Evolutionary conservation across 2,113 vertebrate species (phyloP).

Genomic region (Colistium nudipinnis): DNA sequence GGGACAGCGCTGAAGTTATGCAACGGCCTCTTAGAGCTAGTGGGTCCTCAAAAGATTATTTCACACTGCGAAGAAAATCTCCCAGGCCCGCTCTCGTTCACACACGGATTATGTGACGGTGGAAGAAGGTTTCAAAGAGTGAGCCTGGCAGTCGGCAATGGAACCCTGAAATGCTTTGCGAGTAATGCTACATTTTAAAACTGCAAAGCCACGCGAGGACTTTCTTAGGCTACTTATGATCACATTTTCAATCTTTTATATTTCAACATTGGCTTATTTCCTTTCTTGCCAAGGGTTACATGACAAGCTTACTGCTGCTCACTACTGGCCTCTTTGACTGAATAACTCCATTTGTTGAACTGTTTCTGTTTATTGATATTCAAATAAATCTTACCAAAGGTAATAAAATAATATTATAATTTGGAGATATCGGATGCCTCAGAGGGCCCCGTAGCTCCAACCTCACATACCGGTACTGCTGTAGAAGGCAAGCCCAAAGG

Average conservation of each 20-base stretch:
- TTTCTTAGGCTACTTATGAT: no score
- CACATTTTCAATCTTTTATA: no score
- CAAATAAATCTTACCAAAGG: no score
- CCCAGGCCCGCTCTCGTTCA: not conserved
- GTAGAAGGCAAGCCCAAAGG: slow-evolving; percentile 91
- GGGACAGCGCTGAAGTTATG: slow-evolving; percentile 16
- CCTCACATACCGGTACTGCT: slow-evolving; percentile 90
- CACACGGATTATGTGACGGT: not conserved
- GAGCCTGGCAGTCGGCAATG: no score
- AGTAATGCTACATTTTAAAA: no score
- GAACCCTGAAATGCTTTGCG: no score
- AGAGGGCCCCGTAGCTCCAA: slow-evolving; percentile 26
- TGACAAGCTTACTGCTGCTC: no score
- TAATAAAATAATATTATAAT: no score
- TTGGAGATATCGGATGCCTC: slow-evolving; percentile 6
- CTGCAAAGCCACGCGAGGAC: no score
- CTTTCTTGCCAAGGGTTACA: not conserved
- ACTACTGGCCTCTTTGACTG: not conserved
- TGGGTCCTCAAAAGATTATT: slow-evolving; percentile 23
- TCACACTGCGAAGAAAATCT: slow-evolving; percentile 45
- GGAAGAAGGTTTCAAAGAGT: no score
- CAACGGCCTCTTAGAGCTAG: slow-evolving; percentile 16
- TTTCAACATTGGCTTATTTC: not conserved
- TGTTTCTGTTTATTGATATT: no score
- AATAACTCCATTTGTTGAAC: no score